phyloP scores from a whole-genome alignment of 2,797 vertebrate genomes.

The Meriones psammophilus region DNA sequence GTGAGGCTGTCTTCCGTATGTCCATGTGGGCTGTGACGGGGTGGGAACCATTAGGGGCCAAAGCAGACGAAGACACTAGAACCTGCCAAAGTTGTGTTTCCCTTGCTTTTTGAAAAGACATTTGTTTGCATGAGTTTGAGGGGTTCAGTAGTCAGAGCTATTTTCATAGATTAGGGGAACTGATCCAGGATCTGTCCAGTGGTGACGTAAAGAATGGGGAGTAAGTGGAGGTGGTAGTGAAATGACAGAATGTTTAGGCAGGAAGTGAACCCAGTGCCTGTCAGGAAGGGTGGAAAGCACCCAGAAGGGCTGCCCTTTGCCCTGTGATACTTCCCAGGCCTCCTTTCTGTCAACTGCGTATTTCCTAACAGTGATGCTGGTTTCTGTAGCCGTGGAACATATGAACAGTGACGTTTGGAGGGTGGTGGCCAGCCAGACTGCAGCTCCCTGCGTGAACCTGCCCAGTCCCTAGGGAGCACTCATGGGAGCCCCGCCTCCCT shows the following conservation, averaged over 20 bases:
- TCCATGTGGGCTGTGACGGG: not conserved
- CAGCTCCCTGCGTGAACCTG: not conserved
- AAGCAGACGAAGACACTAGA: not conserved
- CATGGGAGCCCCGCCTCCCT: not conserved
- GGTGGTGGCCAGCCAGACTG: not conserved
- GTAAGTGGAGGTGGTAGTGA: not conserved
- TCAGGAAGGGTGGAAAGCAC: not conserved
- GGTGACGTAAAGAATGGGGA: not conserved
- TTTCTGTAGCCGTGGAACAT: not conserved
- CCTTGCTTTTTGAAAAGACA: not conserved
- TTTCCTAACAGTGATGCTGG: not conserved
- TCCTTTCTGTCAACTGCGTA: not conserved
- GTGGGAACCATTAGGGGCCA: not conserved
- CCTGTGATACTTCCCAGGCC: not conserved
- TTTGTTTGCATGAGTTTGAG: not conserved
- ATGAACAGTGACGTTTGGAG: constrained; percentile 4
- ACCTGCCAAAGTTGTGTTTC: not conserved
- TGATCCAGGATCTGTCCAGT: not conserved
- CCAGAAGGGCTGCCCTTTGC: not conserved
- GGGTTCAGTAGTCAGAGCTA: not conserved
- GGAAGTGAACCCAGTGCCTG: not conserved
- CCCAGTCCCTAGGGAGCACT: not conserved
- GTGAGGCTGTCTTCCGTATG: not conserved
- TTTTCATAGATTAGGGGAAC: not conserved
- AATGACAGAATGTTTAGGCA: not conserved